Evolutionary conservation across 1,140 invertebrate genomes (phyloP).

Genomic region (Callitettix versicolor): DNA sequence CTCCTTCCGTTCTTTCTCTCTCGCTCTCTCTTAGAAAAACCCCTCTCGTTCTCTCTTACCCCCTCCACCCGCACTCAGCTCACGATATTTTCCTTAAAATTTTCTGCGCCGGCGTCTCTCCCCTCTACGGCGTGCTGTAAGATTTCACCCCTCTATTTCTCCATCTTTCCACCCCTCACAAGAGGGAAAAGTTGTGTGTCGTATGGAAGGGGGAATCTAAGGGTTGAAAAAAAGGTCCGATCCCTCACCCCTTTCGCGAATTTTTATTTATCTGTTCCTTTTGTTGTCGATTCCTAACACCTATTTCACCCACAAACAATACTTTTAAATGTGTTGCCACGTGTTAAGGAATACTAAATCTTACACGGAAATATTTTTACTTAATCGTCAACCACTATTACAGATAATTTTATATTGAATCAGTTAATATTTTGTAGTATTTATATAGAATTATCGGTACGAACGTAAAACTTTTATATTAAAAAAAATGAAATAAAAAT

Average conservation of each 20-base stretch:
- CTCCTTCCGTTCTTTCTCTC: conserved; percentile 14
- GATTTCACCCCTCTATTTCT: conserved; percentile 19
- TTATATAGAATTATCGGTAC: too few relatives aligned
- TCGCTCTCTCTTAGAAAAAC: conserved; percentile 26
- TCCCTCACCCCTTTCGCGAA: conserved; percentile 3
- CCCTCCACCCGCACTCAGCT: conserved; percentile 12
- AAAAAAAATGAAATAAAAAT: too few relatives aligned
- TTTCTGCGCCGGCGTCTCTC: conserved; percentile 28
- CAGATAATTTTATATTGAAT: too few relatives aligned
- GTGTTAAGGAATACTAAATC: not conserved
- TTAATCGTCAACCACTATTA: too few relatives aligned
- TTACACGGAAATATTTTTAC: not conserved
- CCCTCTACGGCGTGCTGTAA: conserved; percentile 19
- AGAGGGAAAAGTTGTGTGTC: conserved; percentile 9
- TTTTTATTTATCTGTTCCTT: conserved; percentile 10
- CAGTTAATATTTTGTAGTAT: too few relatives aligned
- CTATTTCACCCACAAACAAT: not conserved
- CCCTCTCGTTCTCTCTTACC: conserved; percentile 15
- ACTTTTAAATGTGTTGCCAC: not conserved
- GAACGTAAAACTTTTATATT: too few relatives aligned
- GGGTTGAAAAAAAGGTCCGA: conserved; percentile 15
- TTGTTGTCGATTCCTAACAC: not conserved
- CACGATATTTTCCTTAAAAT: conserved; percentile 25
- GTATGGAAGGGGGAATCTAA: conserved; percentile 13
- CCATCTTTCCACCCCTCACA: conserved; percentile 18